phyloP scores from a whole-genome alignment of 2,113 vertebrate species.

The Myotis brandtii region DNA sequence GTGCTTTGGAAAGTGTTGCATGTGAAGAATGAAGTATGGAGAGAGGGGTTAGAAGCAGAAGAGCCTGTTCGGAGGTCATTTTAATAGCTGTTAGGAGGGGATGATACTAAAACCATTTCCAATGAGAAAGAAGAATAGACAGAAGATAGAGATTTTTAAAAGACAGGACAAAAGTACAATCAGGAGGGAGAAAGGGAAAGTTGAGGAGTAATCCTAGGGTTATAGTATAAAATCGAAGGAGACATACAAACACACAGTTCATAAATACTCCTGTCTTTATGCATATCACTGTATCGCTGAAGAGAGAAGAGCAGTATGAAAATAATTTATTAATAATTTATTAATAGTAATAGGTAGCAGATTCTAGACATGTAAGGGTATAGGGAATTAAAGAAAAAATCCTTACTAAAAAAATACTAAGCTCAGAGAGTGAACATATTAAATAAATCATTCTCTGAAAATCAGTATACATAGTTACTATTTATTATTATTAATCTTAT shows the following conservation, averaged over 20 bases:
- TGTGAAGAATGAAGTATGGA: neutral
- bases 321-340: conserved; percentile 35
- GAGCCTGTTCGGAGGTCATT: neutral
- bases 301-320: neutral
- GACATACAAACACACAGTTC: neutral
- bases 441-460: conserved; percentile 39
- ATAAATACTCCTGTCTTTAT: neutral
- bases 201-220: neutral
- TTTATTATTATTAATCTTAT: neutral
- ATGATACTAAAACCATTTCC: neutral
- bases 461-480: neutral
- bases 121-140: neutral
- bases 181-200: neutral
- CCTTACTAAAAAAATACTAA: neutral
- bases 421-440: neutral
- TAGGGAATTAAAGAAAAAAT: neutral
- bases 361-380: neutral
- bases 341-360: conserved; percentile 37
- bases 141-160: neutral
- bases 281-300: neutral
- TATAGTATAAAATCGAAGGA: neutral
- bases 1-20: neutral
- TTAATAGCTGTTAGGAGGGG: neutral
- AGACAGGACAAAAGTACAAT: neutral
- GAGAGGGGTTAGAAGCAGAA: neutral